Evolutionary conservation across 2,797 vertebrate species (phyloP).

Genomic region (Antrozous pallidus): DNA sequence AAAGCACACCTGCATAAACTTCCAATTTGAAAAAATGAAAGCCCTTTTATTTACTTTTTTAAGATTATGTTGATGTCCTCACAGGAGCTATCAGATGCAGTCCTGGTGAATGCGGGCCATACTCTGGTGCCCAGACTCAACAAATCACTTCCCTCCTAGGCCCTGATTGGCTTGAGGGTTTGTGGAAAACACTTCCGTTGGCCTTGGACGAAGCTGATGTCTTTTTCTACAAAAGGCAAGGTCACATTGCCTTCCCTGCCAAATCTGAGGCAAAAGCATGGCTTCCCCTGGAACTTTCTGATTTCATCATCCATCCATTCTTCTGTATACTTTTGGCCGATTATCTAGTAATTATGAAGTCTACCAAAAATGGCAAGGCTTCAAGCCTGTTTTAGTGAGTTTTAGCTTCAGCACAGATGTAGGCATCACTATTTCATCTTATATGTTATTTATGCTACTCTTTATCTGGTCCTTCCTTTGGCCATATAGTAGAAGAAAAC

Average conservation of each 20-base stretch:
- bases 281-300: neutral
- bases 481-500: neutral
- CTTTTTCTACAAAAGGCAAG: neutral
- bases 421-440: neutral
- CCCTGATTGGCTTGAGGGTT: neutral
- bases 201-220: neutral
- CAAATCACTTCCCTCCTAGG: neutral
- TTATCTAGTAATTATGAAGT: neutral
- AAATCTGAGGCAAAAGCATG: neutral
- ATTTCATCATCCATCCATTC: too few species aligned
- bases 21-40: neutral
- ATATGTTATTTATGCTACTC: neutral
- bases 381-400: neutral
- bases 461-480: neutral
- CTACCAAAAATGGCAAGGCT: neutral
- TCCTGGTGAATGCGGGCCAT: neutral
- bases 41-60: neutral
- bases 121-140: neutral
- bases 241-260: neutral
- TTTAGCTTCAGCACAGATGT: neutral
- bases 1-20: neutral
- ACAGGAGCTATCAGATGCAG: neutral
- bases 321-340: accelerated
- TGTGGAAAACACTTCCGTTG: neutral
- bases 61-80: neutral